A percentile compares a stretch with the other conserved stretches of the same genome.
Evolutionary conservation across 2,113 vertebrate genomes (phyloP).

Genomic region (Vulpes lagopus): DNA sequence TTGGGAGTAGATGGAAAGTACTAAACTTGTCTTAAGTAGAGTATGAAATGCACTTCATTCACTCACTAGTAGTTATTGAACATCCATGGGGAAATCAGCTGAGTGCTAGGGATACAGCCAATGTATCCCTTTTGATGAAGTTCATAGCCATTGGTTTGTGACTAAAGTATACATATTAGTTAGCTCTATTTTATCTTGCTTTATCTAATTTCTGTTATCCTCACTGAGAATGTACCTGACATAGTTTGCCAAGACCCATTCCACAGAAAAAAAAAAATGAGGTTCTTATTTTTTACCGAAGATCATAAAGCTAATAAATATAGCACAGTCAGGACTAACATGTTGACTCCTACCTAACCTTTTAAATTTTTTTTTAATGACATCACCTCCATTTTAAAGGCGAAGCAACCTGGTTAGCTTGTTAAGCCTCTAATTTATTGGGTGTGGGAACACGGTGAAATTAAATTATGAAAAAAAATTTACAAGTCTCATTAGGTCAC

Average conservation of each 20-base stretch:
- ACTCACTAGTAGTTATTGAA: constrained; percentile 40
- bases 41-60: not conserved
- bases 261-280: not conserved
- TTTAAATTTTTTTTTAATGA: not conserved
- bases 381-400: constrained; percentile 34
- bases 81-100: constrained; percentile 17
- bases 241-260: not conserved
- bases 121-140: constrained; percentile 48
- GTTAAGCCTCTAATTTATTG: not conserved
- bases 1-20: not conserved
- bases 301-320: constrained; percentile 1
- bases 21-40: constrained; percentile 36
- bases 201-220: not conserved
- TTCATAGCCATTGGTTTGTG: not conserved
- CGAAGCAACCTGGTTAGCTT: constrained; percentile 26
- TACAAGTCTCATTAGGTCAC: not conserved
- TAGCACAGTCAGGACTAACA: constrained; percentile 24
- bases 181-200: constrained; percentile 51
- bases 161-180: not conserved
- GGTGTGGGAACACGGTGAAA: not conserved
- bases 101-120: not conserved
- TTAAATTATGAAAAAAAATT: constrained; percentile 15
- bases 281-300: not conserved
- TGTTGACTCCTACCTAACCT: not conserved
- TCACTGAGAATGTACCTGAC: not conserved